Evolutionary conservation across 2,888 invertebrate genomes (phyloP).

Genomic region (Cheilosia vulpina): DNA sequence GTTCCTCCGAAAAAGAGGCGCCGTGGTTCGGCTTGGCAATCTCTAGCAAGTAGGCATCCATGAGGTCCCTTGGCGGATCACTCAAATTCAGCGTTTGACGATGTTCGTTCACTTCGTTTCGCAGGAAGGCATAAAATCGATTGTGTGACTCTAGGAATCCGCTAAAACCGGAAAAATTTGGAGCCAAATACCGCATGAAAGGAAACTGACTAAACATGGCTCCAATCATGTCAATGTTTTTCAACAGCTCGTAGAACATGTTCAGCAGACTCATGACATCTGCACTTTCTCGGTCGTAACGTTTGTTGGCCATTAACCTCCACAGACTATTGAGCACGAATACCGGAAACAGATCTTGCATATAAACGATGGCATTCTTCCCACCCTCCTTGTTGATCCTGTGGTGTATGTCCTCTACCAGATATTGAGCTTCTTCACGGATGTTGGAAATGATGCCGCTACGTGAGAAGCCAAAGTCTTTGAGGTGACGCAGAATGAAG

Average conservation of each 20-base stretch:
- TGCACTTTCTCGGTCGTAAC: slow-evolving; percentile 89
- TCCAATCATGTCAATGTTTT: slow-evolving; percentile 92
- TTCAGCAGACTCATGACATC: slow-evolving; percentile 88
- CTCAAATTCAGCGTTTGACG: slow-evolving; percentile 86
- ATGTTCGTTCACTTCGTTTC: slow-evolving; percentile 89
- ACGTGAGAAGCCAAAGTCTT: slow-evolving; percentile 92
- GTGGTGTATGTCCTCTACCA: slow-evolving; percentile 85
- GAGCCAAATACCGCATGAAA: slow-evolving; percentile 88
- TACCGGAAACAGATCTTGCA: slow-evolving; percentile 90
- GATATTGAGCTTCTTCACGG: slow-evolving; percentile 87
- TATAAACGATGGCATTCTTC: slow-evolving; percentile 85
- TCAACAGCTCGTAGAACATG: slow-evolving; percentile 89
- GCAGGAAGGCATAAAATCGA: slow-evolving; percentile 89
- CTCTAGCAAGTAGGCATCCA: slow-evolving; percentile 91
- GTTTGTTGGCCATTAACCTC: slow-evolving; percentile 92
- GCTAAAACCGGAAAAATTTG: slow-evolving; percentile 90
- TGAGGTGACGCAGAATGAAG: slow-evolving; percentile 90
- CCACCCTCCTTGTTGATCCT: slow-evolving; percentile 82
- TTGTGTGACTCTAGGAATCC: slow-evolving; percentile 89
- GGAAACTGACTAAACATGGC: slow-evolving; percentile 92
- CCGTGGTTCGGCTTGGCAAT: slow-evolving; percentile 86
- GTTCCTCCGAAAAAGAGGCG: slow-evolving; percentile 88
- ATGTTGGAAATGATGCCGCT: slow-evolving; percentile 90
- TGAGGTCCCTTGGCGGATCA: slow-evolving; percentile 89
- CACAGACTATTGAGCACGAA: slow-evolving; percentile 92